Conservation (phyloP, 2,888 invertebrate genomes). For the Cactoblastis cactorum region DNA sequence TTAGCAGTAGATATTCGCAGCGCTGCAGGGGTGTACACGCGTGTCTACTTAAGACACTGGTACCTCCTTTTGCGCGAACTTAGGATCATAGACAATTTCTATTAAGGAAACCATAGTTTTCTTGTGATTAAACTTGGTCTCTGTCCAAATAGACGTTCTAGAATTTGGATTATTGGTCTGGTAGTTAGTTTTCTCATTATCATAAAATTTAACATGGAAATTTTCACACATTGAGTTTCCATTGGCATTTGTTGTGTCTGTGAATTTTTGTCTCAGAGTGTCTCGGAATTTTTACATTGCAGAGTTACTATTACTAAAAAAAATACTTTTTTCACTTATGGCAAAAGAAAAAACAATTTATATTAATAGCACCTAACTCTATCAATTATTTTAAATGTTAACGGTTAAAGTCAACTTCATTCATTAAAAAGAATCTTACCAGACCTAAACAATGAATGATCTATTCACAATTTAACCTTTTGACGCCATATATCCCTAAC, state of each 20-base stretch:
- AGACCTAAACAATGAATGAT: neutral
- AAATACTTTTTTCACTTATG: too few relatives aligned
- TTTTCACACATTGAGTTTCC: too few relatives aligned
- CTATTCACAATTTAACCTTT: neutral
- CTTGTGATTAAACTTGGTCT: neutral
- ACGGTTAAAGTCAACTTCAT: too few relatives aligned
- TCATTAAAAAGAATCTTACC: neutral
- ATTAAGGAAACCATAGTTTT: neutral
- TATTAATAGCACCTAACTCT: too few relatives aligned
- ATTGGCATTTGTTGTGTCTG: too few relatives aligned
- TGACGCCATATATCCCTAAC: constrained; percentile 11
- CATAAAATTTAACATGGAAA: neutral
- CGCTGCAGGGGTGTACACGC: neutral
- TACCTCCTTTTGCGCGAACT: neutral
- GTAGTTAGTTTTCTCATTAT: neutral
- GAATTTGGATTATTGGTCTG: neutral
- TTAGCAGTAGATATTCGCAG: constrained; percentile 4
- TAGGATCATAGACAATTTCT: neutral
- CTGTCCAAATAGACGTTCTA: neutral
- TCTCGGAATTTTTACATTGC: too few relatives aligned
- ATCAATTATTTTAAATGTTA: neutral
- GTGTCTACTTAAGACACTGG: neutral
- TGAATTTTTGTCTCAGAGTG: too few relatives aligned
- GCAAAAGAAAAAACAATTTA: too few relatives aligned
- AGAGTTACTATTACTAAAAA: too few relatives aligned